Base-by-base conservation (phyloP, 1,140 invertebrate genomes). In the Nasonia giraulti region DNA sequence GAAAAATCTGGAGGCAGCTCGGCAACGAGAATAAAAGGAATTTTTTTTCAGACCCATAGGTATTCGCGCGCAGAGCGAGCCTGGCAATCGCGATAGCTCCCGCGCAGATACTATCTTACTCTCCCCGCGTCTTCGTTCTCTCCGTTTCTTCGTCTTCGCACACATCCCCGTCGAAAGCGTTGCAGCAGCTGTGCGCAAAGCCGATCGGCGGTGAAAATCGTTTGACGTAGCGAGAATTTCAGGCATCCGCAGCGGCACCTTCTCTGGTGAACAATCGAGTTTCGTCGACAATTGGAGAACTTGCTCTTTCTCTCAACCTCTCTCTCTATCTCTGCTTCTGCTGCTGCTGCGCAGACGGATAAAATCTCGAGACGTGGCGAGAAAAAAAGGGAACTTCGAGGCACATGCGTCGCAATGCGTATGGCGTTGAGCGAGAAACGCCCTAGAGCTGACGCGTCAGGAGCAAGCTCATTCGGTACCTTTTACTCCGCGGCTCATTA, bases 191-290 rank as follows among this genome's bases (percentile, higher is more conserved):
- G 55, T n/a, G 6, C 14, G 80, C 80, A 84, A 87, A 74, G 76
- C 62, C 27, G 31, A 44, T 75, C 37, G 73, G 2, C 73, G 17
- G 73, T 14, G 73, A 62, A 78, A 55, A 78, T 78, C 74, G 74
- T 73, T 76, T 88, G 88, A 89, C 86, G 85, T 86, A 86, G 68
- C 27, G 31, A 78, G 86, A 86, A 88, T 89, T 89, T 85, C 73
- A 84, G 85, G 87, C 89, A 89, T 86, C 69, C 81, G 69, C 44
- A 66, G 86, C 88, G 84, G 88, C 86, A 88, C 88, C 88, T 89
- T 89, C 87, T 84, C 85, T 40, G 85, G 88, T 55, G 84, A 88
- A 88, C 86, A 87, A 88, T 89, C 87, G 85, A 27, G 75, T 73
- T 86, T 85, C 85, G 31, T 69, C 78, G 76, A 80, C 50, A 31